Conservation (phyloP, 2,113 vertebrate species). For the Elachura formosa region DNA sequence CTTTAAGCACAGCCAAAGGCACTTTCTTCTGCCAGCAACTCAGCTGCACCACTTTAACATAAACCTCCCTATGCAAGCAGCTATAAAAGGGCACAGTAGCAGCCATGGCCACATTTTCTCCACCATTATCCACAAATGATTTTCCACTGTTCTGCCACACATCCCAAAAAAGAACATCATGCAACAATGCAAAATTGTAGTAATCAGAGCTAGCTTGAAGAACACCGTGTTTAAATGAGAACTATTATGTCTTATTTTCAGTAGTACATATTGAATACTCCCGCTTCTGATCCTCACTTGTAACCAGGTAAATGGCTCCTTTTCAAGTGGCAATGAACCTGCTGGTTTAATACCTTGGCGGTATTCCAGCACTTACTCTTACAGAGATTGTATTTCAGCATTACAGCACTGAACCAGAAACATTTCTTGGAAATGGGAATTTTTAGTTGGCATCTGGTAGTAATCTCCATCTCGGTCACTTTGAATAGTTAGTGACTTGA, state of each 20-base stretch:
- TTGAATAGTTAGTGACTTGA: neutral
- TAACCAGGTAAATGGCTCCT: neutral
- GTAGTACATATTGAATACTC: neutral
- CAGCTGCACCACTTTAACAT: neutral
- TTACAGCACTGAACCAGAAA: neutral
- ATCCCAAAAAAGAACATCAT: neutral
- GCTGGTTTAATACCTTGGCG: neutral
- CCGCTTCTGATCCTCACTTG: neutral
- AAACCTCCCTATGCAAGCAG: neutral
- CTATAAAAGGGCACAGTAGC: neutral
- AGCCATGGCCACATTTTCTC: neutral
- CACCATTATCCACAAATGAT: neutral
- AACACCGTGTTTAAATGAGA: neutral
- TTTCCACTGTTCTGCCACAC: neutral
- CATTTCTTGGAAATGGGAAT: neutral
- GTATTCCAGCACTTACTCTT: neutral
- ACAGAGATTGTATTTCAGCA: neutral
- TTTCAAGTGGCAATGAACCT: neutral
- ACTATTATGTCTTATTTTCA: neutral
- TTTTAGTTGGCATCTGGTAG: constrained; percentile 4
- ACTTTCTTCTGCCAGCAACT: neutral
- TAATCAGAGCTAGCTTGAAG: neutral
- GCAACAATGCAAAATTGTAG: neutral
- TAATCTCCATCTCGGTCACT: neutral
- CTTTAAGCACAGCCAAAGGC: neutral